Conservation (phyloP, 1,140 invertebrate genomes). For the Danaus melanippus region DNA sequence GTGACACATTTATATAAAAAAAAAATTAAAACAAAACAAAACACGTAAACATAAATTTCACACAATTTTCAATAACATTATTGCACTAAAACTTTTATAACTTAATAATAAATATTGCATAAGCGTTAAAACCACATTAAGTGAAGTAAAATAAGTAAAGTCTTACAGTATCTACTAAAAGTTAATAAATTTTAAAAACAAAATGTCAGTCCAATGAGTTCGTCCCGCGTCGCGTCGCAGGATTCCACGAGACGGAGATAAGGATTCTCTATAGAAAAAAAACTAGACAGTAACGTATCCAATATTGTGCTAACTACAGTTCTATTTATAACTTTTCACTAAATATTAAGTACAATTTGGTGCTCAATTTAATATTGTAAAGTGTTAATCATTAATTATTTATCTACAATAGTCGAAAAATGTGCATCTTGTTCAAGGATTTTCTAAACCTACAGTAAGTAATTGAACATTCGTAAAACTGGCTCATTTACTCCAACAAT, state of each 20-base stretch:
- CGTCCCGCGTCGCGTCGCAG: slow-evolving; percentile 16
- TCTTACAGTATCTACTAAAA: slow-evolving; percentile 53
- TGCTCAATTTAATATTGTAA: slow-evolving; percentile 69
- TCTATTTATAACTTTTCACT: slow-evolving; percentile 63
- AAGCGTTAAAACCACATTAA: slow-evolving; percentile 62
- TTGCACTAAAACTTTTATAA: slow-evolving; percentile 67
- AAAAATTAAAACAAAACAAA: slow-evolving; percentile 60
- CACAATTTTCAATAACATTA: slow-evolving; percentile 68
- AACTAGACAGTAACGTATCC: slow-evolving; percentile 35
- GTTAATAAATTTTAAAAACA: slow-evolving; percentile 60
- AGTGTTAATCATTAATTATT: slow-evolving; percentile 63
- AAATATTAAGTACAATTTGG: slow-evolving; percentile 71
- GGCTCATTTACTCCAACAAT: slow-evolving; percentile 8
- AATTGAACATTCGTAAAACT: slow-evolving; percentile 15
- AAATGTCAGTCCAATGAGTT: slow-evolving; percentile 61
- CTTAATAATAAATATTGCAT: slow-evolving; percentile 70
- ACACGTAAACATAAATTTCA: slow-evolving; percentile 63
- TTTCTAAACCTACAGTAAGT: slow-evolving; percentile 19
- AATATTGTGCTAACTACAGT: slow-evolving; percentile 68
- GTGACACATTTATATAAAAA: slow-evolving; percentile 39
- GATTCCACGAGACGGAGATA: slow-evolving; percentile 37
- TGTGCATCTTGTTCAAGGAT: slow-evolving; percentile 44
- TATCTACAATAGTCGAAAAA: slow-evolving; percentile 62
- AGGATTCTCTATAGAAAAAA: slow-evolving; percentile 38
- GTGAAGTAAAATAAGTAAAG: slow-evolving; percentile 55